Conservation (phyloP, 2,888 invertebrate species). For the Mechanitis messenoides region DNA sequence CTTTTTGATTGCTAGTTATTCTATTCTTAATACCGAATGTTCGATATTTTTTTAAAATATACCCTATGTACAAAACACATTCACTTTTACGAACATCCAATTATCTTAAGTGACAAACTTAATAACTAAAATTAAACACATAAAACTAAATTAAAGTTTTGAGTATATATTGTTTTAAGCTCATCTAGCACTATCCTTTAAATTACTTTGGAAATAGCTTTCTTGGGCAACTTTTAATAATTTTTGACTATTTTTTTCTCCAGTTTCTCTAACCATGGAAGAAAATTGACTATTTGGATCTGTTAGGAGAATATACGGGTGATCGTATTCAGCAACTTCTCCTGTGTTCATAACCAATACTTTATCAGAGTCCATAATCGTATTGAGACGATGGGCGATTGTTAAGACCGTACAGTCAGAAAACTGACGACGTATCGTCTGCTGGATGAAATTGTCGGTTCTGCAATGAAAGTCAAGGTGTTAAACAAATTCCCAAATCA, state of each 20-base stretch:
- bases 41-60: no score
- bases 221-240: slow-evolving; percentile 69
- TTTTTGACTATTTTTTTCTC: slow-evolving; percentile 70
- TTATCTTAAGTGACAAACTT: no score
- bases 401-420: slow-evolving; percentile 89
- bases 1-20: not conserved
- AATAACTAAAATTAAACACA: no score
- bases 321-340: slow-evolving; percentile 79
- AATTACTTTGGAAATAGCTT: slow-evolving; percentile 54
- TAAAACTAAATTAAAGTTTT: not conserved
- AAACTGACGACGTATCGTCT: slow-evolving; percentile 87
- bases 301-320: slow-evolving; percentile 76
- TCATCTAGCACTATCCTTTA: slow-evolving; percentile 52
- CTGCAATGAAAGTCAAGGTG: slow-evolving; percentile 37
- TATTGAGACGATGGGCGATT: slow-evolving; percentile 94
- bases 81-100: no score
- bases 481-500: no score
- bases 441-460: slow-evolving; percentile 89
- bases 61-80: no score
- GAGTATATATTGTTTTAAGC: slow-evolving; percentile 4
- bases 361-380: slow-evolving; percentile 92
- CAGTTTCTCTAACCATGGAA: slow-evolving; percentile 78
- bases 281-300: slow-evolving; percentile 73
- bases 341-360: slow-evolving; percentile 82
- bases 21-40: no score